Base-by-base conservation (phyloP, 2,797 vertebrate genomes). In the Premnoplex brunnescens region DNA sequence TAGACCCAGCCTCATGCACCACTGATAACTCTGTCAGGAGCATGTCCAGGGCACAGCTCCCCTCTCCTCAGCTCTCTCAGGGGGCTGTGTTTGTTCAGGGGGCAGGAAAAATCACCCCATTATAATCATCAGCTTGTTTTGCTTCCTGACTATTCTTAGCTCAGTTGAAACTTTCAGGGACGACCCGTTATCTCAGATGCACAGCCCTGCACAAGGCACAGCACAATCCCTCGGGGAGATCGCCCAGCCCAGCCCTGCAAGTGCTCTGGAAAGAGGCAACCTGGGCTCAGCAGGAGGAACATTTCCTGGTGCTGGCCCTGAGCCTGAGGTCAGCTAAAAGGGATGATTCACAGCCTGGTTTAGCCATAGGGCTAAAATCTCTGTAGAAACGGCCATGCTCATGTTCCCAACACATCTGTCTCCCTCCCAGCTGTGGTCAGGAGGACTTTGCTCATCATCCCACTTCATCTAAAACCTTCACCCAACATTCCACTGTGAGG, bases 1-100 rank as follows among this genome's bases (percentile, higher is more conserved):
- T 23, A 92, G 72, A 8, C 64, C 55, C 16, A 68, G 80, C 59
- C 69, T 93, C 75, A 36, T 8, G 44, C 46, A 34, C 62, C 74
- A 60, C 84, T 2, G 88, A 94, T 94, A 96, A 74, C 24, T n/a
- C 66, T 84, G 80, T 54, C 91, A 88, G 88, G 56, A 92, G 66
- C 77, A 0, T 5, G 78, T 32, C 76, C 73, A 19, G 54, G 43
- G 41, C 85, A 68, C 10, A 76, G 74, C 55, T 43, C 56, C 37
- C 16, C 43, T 49, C 6, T 1, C 59, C 11, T 2, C 78, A 71
- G 69, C 59, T 30, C 7, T 12, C 72, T 34, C 39, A 18, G 63
- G 43, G 49, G 26, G 30, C 51, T 93, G 67, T 12, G 36, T 79
- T 92, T 80, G 68, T 68, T 83, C 76, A 86, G 54, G 51, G 34